Evolutionary conservation across 2,888 invertebrate genomes (phyloP).

Genomic region (Eristalis intricaria): DNA sequence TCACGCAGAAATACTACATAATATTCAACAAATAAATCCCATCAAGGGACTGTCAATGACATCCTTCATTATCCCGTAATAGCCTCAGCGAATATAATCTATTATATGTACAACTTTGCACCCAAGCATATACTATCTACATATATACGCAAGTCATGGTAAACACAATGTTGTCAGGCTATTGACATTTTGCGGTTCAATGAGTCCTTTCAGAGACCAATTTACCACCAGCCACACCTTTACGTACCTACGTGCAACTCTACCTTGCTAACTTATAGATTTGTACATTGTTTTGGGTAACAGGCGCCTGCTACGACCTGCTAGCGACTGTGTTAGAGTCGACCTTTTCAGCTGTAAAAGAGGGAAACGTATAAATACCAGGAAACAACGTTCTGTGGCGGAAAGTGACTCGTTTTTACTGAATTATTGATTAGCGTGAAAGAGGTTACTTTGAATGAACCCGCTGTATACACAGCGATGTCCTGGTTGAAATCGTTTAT

Average conservation of each 20-base stretch:
- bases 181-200: slow-evolving; percentile 72
- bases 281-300: slow-evolving; percentile 64
- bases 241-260: slow-evolving; percentile 45
- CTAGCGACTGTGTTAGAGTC: slow-evolving; percentile 55
- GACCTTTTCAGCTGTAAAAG: slow-evolving; percentile 26
- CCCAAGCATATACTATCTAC: neutral
- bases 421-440: slow-evolving; percentile 64
- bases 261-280: slow-evolving; percentile 56
- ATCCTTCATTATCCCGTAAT: slow-evolving; percentile 12
- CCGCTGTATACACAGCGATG: neutral
- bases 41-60: slow-evolving; percentile 1
- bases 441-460: neutral
- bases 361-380: slow-evolving; percentile 15
- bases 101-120: slow-evolving; percentile 1
- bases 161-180: slow-evolving; percentile 65
- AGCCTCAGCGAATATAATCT: neutral
- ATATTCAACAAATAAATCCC: neutral
- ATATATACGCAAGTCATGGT: slow-evolving; percentile 53
- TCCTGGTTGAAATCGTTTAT: slow-evolving; percentile 36
- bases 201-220: slow-evolving; percentile 70
- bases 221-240: slow-evolving; percentile 63
- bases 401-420: slow-evolving; percentile 42
- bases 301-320: slow-evolving; percentile 55
- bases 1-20: neutral
- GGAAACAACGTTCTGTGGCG: slow-evolving; percentile 44